Percentiles rank a stretch among this genome's conserved stretches.
Conservation (phyloP, 2,113 vertebrate species). For the Triplophysa dalaica region DNA sequence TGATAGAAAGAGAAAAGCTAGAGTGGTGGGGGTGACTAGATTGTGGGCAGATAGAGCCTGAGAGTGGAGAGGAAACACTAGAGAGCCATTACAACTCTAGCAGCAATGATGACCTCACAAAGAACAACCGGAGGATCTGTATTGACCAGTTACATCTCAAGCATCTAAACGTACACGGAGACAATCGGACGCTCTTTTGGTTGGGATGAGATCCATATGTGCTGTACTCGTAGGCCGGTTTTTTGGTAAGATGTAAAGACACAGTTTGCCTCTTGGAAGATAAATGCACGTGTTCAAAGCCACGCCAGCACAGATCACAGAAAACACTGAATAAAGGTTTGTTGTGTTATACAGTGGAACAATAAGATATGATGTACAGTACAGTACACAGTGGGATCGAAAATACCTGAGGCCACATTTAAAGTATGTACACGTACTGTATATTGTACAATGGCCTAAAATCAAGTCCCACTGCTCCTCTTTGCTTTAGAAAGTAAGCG, state of each 20-base stretch:
- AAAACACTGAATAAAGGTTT: background rate
- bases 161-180: background rate
- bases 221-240: background rate
- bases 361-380: background rate
- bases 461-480: background rate
- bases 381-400: no score
- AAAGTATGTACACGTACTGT: background rate
- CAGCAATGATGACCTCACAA: slow-evolving; percentile 30
- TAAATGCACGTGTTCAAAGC: background rate
- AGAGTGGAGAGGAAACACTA: slow-evolving; percentile 36
- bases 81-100: slow-evolving; percentile 44
- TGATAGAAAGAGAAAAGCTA: slow-evolving; percentile 16
- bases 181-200: background rate
- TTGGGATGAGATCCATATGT: slow-evolving; percentile 23
- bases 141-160: slow-evolving; percentile 15
- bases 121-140: slow-evolving; percentile 31
- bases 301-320: background rate
- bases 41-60: slow-evolving; percentile 30
- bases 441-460: background rate
- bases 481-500: background rate
- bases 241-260: background rate
- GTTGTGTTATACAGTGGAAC: background rate
- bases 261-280: background rate
- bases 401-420: no score
- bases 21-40: slow-evolving; percentile 33